A percentile compares a stretch with the other conserved stretches of the same genome.
Evolutionary conservation across 2,113 vertebrate genomes (phyloP).

Genomic region (Poicephalus gulielmi): DNA sequence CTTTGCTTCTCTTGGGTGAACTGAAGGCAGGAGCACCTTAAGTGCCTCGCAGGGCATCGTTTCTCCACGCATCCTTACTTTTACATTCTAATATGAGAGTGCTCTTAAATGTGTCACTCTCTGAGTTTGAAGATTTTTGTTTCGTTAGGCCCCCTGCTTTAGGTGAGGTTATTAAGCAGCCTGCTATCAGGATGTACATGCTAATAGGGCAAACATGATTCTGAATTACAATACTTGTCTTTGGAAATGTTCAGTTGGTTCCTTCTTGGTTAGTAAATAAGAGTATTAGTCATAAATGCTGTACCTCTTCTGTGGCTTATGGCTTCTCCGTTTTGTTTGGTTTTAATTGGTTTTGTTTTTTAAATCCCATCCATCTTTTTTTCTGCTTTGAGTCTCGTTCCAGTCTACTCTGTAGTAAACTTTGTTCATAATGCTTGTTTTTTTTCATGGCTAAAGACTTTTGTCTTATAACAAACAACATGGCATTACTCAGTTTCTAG

Average conservation of each 20-base stretch:
- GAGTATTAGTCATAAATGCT: not conserved
- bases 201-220: not conserved
- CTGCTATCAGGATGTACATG: not conserved
- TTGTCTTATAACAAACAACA: not conserved
- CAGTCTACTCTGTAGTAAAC: not conserved
- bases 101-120: not conserved
- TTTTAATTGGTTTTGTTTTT: not conserved
- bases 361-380: not conserved
- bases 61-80: not conserved
- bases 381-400: not conserved
- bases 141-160: not conserved
- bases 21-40: not conserved
- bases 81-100: not conserved
- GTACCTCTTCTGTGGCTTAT: not conserved
- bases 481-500: not conserved
- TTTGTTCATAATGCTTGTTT: not conserved
- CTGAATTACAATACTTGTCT: not conserved
- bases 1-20: not conserved
- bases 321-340: not conserved
- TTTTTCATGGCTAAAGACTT: not conserved
- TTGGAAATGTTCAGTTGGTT: not conserved
- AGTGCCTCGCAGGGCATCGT: not conserved
- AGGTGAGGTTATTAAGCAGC: not conserved
- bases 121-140: not conserved
- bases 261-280: not conserved